Base-by-base conservation (phyloP, 1,140 invertebrate genomes). In the Metopolophium dirhodum region DNA sequence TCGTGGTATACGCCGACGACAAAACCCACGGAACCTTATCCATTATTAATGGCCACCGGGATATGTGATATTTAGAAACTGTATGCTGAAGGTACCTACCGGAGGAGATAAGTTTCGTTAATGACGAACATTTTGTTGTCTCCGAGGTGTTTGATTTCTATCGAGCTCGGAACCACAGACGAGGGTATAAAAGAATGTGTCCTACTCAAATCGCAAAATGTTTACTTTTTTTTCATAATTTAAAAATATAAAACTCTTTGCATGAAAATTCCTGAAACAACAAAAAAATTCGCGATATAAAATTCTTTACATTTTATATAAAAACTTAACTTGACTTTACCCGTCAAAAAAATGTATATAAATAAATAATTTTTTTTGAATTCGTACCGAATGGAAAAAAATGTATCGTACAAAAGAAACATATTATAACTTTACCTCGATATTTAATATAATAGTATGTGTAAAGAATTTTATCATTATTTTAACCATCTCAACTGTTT, bases 51-150 rank as follows among this genome's bases (percentile, higher is more conserved):
- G 51, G 77, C 61, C 91, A 0, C 47, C 8, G 23, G 91, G 77
- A 85, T 85, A 83, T 85, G 77, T 92, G 77, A 92, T 91, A 83
- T 91, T 91, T 91, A 91, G 77, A 91, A 49, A 91, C 68, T 26
- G 54, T 91, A 47, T 77, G 77, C 68, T 57, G 41, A 92, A 85
- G n/a, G 88, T 89, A 91, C 41, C 90, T 89, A 91, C 41, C 90
- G 26, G 26, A 41, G 54, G n/a, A 89, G 88, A 89, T 57, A 77
- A 45, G 90, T 91, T 45, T 77, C 90, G 41, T 91, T 61, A 91
- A 91, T 91, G 54, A 77, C 49, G 11, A 57, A 57, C 26, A 68
- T 61, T 30, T 45, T 68, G 57, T 90, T 90, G 6, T 45, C 30
- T 37, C 35, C 51, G 23, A 37, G 35, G 88, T 57, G 88, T 89